phyloP scores from a whole-genome alignment of 2,888 invertebrate species.

The Diachrysia chrysitis region DNA sequence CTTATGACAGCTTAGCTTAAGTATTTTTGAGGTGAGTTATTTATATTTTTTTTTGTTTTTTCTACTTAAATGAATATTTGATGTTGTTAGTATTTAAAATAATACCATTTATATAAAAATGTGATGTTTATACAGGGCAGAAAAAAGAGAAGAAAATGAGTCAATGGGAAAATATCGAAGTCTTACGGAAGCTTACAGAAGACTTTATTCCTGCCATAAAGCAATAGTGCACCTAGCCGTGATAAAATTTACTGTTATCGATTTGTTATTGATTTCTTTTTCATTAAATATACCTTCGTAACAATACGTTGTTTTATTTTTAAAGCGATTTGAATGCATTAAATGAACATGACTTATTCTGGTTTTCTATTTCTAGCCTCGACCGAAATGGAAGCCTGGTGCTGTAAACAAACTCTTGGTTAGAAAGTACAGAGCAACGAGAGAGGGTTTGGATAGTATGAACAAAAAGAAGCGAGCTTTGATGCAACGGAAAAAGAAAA shows the following conservation, averaged over 20 bases:
- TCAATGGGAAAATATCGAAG: neutral
- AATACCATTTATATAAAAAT: neutral
- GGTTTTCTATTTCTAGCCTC: slow-evolving; percentile 67
- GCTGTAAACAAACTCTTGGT: slow-evolving; percentile 81
- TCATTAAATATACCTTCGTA: neutral
- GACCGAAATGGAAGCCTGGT: slow-evolving; percentile 85
- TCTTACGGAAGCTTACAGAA: neutral
- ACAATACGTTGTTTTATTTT: neutral
- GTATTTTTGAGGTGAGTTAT: neutral
- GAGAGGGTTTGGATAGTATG: slow-evolving; percentile 77
- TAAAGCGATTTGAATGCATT: too few relatives aligned
- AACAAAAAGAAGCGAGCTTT: slow-evolving; percentile 83
- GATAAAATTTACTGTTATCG: neutral
- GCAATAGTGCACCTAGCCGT: neutral
- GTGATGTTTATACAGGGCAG: neutral
- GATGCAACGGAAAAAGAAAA: slow-evolving; percentile 80
- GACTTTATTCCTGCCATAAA: neutral
- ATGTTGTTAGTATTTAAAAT: neutral
- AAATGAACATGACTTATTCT: neutral
- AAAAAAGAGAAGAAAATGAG: neutral
- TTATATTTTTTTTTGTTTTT: neutral
- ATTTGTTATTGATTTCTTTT: neutral
- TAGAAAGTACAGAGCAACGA: slow-evolving; percentile 75
- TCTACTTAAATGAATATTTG: neutral
- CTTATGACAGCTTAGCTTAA: neutral